Evolutionary conservation across 2,797 vertebrate genomes (phyloP).

Genomic region (Pogoniulus pusillus): DNA sequence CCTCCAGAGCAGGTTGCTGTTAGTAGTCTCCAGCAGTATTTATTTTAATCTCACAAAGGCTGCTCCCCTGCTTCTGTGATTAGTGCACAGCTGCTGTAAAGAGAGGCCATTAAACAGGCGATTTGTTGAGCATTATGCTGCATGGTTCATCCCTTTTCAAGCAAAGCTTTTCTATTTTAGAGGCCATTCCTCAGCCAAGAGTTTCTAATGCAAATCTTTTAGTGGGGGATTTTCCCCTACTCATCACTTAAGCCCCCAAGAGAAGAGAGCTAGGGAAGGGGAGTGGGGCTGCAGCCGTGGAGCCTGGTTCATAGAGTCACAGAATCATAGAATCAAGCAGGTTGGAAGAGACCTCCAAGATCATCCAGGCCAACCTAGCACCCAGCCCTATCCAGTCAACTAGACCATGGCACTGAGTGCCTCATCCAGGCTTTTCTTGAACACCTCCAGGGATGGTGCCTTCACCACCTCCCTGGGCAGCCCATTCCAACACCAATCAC

Average conservation of each 20-base stretch:
- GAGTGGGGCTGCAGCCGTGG: neutral
- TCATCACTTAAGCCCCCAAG: neutral
- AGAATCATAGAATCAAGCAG: too few species aligned
- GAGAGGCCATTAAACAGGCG: conserved; percentile 47
- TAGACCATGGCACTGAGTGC: too few species aligned
- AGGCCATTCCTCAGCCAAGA: conserved; percentile 23
- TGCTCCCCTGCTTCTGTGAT: conserved; percentile 24
- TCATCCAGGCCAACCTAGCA: too few species aligned
- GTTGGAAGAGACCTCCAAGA: too few species aligned
- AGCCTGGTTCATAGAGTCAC: neutral
- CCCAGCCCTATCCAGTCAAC: too few species aligned
- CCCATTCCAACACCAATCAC: too few species aligned
- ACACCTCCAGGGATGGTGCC: too few species aligned
- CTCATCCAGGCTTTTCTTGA: too few species aligned
- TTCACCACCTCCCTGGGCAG: too few species aligned
- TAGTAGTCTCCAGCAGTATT: conserved; percentile 13
- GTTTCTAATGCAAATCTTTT: conserved; percentile 44
- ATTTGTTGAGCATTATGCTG: conserved; percentile 51
- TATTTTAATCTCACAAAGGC: conserved; percentile 54
- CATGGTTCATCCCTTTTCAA: conserved; percentile 38
- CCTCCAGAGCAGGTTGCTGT: neutral
- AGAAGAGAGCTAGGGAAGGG: neutral
- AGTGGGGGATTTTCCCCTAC: conserved; percentile 42
- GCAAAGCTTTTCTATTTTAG: conserved; percentile 54
- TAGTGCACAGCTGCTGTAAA: conserved; percentile 48